phyloP scores from a whole-genome alignment of 2,888 invertebrate species.

The Scaptodrosophila latifasciaeformis region DNA sequence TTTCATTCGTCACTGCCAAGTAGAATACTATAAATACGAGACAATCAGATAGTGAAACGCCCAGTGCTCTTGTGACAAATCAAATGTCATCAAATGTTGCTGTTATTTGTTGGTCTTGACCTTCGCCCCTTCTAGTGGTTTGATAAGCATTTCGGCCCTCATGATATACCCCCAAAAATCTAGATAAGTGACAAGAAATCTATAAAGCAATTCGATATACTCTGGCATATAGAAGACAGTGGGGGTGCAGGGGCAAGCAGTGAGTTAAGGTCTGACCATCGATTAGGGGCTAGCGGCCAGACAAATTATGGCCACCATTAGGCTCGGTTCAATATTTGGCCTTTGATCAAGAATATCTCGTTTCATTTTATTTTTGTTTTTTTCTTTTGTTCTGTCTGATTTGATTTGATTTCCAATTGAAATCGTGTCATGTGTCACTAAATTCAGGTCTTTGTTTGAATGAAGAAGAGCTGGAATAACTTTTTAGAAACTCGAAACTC shows the following conservation, averaged over 20 bases:
- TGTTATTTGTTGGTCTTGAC: slow-evolving; percentile 18
- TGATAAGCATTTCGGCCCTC: too few relatives aligned
- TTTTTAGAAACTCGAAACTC: slow-evolving; percentile 41
- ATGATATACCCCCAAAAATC: too few relatives aligned
- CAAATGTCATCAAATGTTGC: slow-evolving; percentile 23
- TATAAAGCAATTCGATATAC: slow-evolving; percentile 35
- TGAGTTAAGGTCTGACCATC: slow-evolving; percentile 48
- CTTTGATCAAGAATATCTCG: too few relatives aligned
- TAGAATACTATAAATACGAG: not conserved
- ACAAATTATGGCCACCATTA: not conserved
- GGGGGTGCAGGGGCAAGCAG: slow-evolving; percentile 11
- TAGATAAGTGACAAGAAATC: slow-evolving; percentile 33
- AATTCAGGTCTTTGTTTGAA: too few relatives aligned
- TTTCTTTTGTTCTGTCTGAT: too few relatives aligned
- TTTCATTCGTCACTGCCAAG: slow-evolving; percentile 25
- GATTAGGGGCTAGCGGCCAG: slow-evolving; percentile 11
- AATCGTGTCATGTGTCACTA: slow-evolving; percentile 28
- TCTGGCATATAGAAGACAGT: slow-evolving; percentile 8
- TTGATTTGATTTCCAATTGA: slow-evolving; percentile 18
- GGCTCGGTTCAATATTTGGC: too few relatives aligned
- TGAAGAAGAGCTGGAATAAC: not conserved
- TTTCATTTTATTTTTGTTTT: too few relatives aligned
- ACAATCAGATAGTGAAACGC: not conserved
- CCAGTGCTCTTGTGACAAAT: slow-evolving; percentile 27
- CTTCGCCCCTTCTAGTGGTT: slow-evolving; percentile 21